These are phyloP conservation scores for Lates japonicus DNA, from an alignment of 2,797 vertebrate genomes.

Conservation along the genomic window DNA sequence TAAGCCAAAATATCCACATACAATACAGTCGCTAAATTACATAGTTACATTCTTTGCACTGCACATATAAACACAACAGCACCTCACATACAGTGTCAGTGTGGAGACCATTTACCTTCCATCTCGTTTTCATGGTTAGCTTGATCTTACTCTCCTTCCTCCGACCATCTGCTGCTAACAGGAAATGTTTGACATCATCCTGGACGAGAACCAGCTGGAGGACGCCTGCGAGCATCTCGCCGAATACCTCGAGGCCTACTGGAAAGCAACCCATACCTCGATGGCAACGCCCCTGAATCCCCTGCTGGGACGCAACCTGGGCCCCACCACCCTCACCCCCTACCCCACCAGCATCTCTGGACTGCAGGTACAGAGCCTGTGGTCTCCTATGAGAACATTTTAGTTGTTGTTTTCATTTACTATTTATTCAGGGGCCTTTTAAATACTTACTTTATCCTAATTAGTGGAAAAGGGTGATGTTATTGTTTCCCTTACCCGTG, in stretches of 20 bases:
- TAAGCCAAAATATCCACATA: background rate
- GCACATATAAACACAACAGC: no score
- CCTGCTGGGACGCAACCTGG: slow-evolving; percentile 93
- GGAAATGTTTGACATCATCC: slow-evolving; percentile 99
- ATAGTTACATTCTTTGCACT: no score
- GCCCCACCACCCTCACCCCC: slow-evolving; percentile 91
- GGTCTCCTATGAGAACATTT: background rate
- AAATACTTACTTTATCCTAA: no score
- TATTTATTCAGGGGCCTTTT: background rate
- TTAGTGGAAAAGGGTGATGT: no score
- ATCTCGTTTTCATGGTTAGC: background rate
- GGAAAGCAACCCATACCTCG: slow-evolving; percentile 96
- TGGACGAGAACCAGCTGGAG: slow-evolving; percentile 98
- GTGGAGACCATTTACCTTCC: background rate
- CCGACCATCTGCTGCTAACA: slow-evolving; percentile 70
- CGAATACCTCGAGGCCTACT: slow-evolving; percentile 97
- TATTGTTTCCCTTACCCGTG: background rate
- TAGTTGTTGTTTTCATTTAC: background rate
- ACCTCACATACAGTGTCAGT: background rate
- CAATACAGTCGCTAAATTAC: background rate
- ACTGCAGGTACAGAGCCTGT: slow-evolving; percentile 88
- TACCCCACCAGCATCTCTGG: slow-evolving; percentile 95
- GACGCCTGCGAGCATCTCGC: slow-evolving; percentile 97
- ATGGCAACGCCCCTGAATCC: slow-evolving; percentile 94
- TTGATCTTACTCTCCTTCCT: slow-evolving; percentile 4